Conservation (phyloP, 2,797 vertebrate species). For the Crossoptilon crossoptilon region DNA sequence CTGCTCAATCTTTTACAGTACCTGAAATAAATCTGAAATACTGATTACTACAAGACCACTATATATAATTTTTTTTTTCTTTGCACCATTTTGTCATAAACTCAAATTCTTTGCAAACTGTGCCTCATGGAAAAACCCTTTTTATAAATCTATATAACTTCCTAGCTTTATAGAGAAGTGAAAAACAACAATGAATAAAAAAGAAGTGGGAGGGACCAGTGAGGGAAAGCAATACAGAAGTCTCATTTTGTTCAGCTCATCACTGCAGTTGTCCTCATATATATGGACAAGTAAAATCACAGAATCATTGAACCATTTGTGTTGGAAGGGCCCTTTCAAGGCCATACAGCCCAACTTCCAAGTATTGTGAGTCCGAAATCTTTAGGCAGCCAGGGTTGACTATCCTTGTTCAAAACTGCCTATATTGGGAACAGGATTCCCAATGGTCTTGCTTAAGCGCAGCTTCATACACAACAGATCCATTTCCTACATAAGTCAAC, state of each 20-base stretch:
- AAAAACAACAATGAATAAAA: neutral
- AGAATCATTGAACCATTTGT: too few species aligned
- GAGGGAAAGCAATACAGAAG: neutral
- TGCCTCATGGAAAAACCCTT: neutral
- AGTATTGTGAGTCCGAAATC: neutral
- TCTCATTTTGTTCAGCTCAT: neutral
- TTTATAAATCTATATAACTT: neutral
- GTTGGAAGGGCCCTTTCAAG: too few species aligned
- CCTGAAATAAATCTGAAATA: neutral
- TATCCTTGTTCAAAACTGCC: neutral
- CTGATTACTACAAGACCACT: neutral
- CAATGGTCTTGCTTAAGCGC: neutral
- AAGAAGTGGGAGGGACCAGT: neutral
- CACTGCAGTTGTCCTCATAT: neutral
- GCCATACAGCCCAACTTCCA: neutral
- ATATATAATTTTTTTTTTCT: neutral
- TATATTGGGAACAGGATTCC: neutral
- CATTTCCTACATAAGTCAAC: neutral
- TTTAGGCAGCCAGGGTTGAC: neutral
- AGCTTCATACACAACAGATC: neutral
- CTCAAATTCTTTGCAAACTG: neutral
- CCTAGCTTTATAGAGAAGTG: neutral
- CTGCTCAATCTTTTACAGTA: conserved; percentile 20
- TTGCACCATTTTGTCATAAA: neutral
- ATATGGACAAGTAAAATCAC: neutral